These are phyloP conservation scores for Peromyscus nudipes DNA, from an alignment of 2,797 vertebrate species.

Conservation along the genomic window DNA sequence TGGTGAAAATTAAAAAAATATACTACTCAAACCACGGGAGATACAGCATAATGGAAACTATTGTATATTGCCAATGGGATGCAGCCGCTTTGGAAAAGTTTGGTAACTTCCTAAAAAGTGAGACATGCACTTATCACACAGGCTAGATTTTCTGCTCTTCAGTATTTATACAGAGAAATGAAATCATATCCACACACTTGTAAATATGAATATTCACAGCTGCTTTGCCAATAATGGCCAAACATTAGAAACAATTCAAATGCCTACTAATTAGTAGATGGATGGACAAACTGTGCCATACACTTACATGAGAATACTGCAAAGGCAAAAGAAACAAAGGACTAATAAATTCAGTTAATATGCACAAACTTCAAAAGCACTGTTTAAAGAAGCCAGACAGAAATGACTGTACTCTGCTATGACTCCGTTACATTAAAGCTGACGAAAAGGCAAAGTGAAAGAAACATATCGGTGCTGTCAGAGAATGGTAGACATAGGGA, in stretches of 20 bases:
- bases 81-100: neutral
- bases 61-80: neutral
- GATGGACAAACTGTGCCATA: neutral
- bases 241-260: conserved; percentile 29
- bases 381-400: neutral
- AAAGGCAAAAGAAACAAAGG: conserved; percentile 3
- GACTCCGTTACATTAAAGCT: neutral
- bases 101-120: neutral
- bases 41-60: neutral
- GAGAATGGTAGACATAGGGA: neutral
- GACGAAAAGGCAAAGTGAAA: neutral
- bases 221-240: neutral
- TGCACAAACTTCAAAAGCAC: neutral
- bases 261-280: neutral
- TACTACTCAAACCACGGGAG: neutral
- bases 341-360: neutral
- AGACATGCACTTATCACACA: neutral
- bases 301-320: neutral
- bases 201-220: neutral
- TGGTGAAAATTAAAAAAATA: neutral
- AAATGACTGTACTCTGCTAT: neutral
- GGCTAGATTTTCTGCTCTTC: neutral
- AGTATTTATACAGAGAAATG: neutral
- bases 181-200: neutral
- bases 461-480: neutral